Evolutionary conservation across 2,888 invertebrate species (phyloP), one percentile per base, ranked within the genome.

Genomic region (Lasioglossum villosulum): DNA sequence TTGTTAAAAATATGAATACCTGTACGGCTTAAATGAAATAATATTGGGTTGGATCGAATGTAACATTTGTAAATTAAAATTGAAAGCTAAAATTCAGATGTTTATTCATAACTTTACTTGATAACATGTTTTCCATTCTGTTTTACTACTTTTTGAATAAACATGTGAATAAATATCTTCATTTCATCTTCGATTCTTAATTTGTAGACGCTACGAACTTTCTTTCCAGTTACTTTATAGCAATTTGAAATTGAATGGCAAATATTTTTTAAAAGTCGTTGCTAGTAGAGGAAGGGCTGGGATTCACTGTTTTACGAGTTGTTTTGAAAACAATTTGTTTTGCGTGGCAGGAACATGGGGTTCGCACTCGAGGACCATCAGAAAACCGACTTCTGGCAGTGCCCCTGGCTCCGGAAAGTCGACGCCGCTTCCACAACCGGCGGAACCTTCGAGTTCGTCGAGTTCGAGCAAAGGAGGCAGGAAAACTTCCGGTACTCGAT

Each of bases 401-500:
- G 94, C 94, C 5, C 93, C 94, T 19, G 92, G 92, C 76, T 94
- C 95, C 10, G 94, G 94, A 8, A 95, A 94, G 86, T 94, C 94
- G 23, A 94, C 95, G 19, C 94, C 94, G 1, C 89, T 94, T 66
- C 93, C 94, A 12, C 94, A 94, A 68, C 94, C 92, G 16, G 39
- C 70, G 76, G 92, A 92, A 79, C 91, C 91, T 71, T 90, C 94
- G 71, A 92, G 93, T 75, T 93, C 94, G 4, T 92, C 92, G 30
- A 90, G 90, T 74, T 93, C 93, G 52, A 89, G 91, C 84, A 94
- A 93, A 83, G 87, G 90, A 23, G 92, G 92, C 14, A 93, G 88
- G 81, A 94, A 94, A 88, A 89, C 91, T 68, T 93, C 93, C 34
- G 95, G 95, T 14, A 95, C 94, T 68, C 94, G 95, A 37, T 96